Conservation (phyloP, 92 coral and sea anemone species). For the Galaxea fascicularis region DNA sequence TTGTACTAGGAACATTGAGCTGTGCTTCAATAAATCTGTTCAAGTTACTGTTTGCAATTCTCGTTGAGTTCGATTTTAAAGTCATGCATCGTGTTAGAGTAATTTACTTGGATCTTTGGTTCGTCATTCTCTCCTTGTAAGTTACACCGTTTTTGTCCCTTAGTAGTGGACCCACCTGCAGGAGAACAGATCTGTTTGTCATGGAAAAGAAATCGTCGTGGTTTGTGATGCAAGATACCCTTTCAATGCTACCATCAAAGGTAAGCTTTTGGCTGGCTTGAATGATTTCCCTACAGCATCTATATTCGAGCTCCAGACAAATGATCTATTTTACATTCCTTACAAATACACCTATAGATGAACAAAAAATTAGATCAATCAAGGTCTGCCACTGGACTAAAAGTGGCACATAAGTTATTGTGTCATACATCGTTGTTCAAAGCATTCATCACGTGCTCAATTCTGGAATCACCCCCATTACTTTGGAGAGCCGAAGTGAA, state of each 20-base stretch:
- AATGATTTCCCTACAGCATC: slow-evolving; percentile 53
- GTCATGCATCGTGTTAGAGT: too few species aligned
- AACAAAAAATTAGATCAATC: neutral
- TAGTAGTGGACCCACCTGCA: slow-evolving; percentile 53
- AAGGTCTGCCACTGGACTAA: neutral
- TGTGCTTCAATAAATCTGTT: too few species aligned
- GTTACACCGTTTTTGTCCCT: slow-evolving; percentile 58
- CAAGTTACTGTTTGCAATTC: too few species aligned
- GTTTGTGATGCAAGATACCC: slow-evolving; percentile 42
- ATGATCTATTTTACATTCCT: neutral
- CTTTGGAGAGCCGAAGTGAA: slow-evolving; percentile 9
- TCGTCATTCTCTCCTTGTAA: too few species aligned
- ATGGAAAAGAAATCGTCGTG: slow-evolving; percentile 53
- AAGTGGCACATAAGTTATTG: slow-evolving; percentile 1
- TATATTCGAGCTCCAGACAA: slow-evolving; percentile 46
- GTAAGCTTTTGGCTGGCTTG: slow-evolving; percentile 48
- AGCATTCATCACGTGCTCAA: slow-evolving; percentile 7
- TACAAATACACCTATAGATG: neutral
- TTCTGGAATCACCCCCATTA: slow-evolving; percentile 12
- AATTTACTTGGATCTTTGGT: too few species aligned
- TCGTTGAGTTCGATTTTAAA: too few species aligned
- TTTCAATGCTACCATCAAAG: slow-evolving; percentile 59
- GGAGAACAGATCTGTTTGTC: slow-evolving; percentile 46
- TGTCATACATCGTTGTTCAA: neutral
- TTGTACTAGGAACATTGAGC: too few species aligned